phyloP scores from a whole-genome alignment of 2,888 invertebrate species.

The Cephalotes varians region DNA sequence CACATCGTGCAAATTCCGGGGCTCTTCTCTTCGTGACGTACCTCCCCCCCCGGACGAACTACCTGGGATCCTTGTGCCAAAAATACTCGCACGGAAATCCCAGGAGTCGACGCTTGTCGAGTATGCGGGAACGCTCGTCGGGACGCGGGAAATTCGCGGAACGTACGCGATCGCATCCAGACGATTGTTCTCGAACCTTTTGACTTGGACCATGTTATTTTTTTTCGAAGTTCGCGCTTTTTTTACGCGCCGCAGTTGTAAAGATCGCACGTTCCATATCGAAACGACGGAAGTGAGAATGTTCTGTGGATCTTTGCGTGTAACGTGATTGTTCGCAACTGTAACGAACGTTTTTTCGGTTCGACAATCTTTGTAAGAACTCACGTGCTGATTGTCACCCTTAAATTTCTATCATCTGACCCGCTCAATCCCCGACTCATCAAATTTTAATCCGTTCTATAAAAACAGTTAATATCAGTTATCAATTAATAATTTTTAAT shows the following conservation, averaged over 20 bases:
- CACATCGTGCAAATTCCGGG: neutral
- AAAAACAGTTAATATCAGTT: neutral
- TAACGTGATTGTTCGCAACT: neutral
- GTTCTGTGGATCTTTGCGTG: neutral
- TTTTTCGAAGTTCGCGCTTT: neutral
- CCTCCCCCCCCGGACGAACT: neutral
- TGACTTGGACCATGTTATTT: neutral
- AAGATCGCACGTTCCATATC: neutral
- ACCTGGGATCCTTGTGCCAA: conserved; percentile 1
- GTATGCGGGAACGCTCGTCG: neutral
- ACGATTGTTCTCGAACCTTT: neutral
- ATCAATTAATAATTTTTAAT: neutral
- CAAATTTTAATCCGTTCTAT: neutral
- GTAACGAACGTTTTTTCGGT: neutral
- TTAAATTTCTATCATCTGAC: neutral
- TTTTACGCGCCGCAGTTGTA: neutral
- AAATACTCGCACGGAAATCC: neutral
- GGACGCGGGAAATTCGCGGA: neutral
- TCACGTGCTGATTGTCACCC: neutral
- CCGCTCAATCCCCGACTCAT: too few species aligned
- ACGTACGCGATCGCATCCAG: neutral
- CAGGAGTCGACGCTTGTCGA: neutral
- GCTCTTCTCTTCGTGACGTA: neutral
- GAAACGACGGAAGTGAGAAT: neutral
- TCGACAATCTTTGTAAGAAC: neutral